Evolutionary conservation across 2,797 vertebrate genomes (phyloP), one percentile per base, ranked within the genome.

Genomic region (Liasis olivaceus): DNA sequence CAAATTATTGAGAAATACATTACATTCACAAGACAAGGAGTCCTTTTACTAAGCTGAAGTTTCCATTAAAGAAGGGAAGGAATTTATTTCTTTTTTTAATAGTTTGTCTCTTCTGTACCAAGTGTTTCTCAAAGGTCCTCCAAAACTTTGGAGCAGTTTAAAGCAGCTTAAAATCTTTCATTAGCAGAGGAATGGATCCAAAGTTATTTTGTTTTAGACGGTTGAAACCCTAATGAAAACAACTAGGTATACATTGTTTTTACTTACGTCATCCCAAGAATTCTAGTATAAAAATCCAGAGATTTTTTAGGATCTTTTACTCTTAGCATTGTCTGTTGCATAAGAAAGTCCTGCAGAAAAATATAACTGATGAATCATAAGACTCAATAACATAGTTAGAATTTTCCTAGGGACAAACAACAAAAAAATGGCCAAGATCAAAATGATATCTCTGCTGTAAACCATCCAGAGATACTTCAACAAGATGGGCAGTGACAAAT

Each of bases 201-300:
- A 69, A 28, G 11, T 11, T 31, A 7, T 63, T 84, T 84, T 69
- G 59, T 0, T 60, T 89, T 89, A 92, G 42, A 93, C 84, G 3
- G 14, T 42, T 88, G 63, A 92, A 88, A 36, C n/a, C 4, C 22
- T 85, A 58, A 89, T 89, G 26, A 85, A 28, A 9, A 36, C 1
- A 93, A 66, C 42, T 93, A 94, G 92, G 4, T 1, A 0, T 6
- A 85, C 94, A 54, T 0, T 36, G 36, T 86, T 72, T 12, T 42
- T 91, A 98, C 99, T 99, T 95, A 99, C 99, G 98, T 99, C 99
- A 99, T 99, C 97, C 99, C 99, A 54, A 99, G 98, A 96, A 99
- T 96, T 93, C 98, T 98, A 31, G 99, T 99, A 97, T 99, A 99
- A 97, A 99, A 99, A 96, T 99, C 98, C 97, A 99, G 54, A 2